Evolutionary conservation across 2,888 invertebrate genomes (phyloP), one percentile per base, ranked within the genome.

Genomic region (Chalcosyrphus nemorum): DNA sequence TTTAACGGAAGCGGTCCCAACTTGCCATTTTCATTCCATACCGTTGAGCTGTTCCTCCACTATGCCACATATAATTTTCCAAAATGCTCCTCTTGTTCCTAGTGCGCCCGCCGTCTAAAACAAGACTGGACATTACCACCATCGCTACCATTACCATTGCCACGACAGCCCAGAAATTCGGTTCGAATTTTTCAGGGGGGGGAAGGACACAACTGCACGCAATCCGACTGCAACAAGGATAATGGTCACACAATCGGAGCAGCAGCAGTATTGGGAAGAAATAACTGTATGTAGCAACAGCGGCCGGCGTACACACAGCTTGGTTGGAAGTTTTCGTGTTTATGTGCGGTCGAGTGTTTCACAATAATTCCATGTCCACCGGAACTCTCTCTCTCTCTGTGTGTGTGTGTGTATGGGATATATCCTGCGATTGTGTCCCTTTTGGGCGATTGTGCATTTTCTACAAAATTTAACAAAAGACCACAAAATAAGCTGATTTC

Each of bases 401-500:
- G 57, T 45, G 27, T 41, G 32, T 27, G 7, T 19, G 32, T 6
- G 21, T 13, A 17, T 19, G 68, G 52, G 56, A 66, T 24, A 13
- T 61, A 24, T 54, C 54, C 61, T 50, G 21, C 45, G 17, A 32
- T 32, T 24, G 17, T 38, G 29, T 80, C 84, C 74, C 47, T 74
- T 68, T 80, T 66, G 59, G 80, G 61, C 32, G 66, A 66, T 66
- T 80, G 65, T 80, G 80, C 75, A 85, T 80, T 85, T 85, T 80
- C 84, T 75, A 75, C 75, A 19, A 76, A 85, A 76, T 80, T 75
- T 81, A 85, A 85, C 85, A 70, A 80, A 75, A 75, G 75, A 81
- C 85, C 85, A 85, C 85, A 85, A 77, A 77, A 85, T 85, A 85
- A 85, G 85, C 85, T 75, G 85, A 81, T 85, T 85, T 81, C 59